Percentiles rank a stretch among this genome's conserved stretches.
phyloP scores from a whole-genome alignment of 2,797 vertebrate genomes.

The Poliocrania exsul region DNA sequence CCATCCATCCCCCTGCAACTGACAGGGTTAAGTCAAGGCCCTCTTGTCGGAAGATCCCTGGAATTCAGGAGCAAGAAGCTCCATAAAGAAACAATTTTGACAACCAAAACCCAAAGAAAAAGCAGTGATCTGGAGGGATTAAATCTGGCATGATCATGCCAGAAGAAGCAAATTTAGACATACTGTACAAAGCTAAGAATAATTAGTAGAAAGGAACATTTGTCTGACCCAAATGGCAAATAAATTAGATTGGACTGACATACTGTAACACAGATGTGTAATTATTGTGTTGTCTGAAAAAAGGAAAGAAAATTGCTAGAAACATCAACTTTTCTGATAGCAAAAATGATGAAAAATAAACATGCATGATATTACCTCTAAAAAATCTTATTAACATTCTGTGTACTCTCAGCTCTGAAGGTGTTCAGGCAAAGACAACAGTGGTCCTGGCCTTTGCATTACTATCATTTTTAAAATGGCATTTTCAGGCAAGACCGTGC shows the following conservation, averaged over 20 bases:
- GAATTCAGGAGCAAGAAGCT: neutral
- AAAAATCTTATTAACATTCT: neutral
- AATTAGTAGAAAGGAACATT: neutral
- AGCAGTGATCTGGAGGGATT: neutral
- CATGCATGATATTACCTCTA: neutral
- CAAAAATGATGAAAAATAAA: neutral
- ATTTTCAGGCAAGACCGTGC: neutral
- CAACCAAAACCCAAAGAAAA: neutral
- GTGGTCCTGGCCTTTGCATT: neutral
- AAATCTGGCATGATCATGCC: neutral
- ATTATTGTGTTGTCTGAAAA: neutral
- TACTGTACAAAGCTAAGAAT: neutral
- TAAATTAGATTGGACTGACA: neutral
- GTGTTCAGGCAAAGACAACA: neutral
- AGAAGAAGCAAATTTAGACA: neutral
- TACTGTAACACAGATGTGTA: neutral
- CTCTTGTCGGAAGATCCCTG: neutral
- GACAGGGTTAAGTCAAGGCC: neutral
- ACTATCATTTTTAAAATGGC: neutral
- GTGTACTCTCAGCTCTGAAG: neutral
- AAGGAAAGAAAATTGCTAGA: neutral
- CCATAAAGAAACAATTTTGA: neutral
- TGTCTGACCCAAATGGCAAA: neutral
- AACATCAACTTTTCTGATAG: neutral
- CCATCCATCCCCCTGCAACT: neutral